Conservation (phyloP, 2,888 invertebrate species). For the Agrochola lychnidis region DNA sequence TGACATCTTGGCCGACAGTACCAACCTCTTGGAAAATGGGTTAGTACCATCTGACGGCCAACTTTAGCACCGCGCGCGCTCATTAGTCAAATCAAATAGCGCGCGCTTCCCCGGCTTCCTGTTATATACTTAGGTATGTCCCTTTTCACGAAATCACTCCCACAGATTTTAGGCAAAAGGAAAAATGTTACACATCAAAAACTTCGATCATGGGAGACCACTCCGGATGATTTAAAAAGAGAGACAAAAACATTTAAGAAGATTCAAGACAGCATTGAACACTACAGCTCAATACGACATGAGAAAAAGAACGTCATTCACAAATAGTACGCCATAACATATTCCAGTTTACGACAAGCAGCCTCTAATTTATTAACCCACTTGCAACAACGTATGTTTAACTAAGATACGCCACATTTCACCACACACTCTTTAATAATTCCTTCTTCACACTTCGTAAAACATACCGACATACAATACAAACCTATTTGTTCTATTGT, state of each 20-base stretch:
- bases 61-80: no score
- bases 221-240: not conserved
- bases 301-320: slow-evolving; percentile 23
- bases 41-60: no score
- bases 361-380: slow-evolving; percentile 49
- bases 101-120: no score
- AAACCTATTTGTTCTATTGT: slow-evolving; percentile 62
- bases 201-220: not conserved
- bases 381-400: slow-evolving; percentile 46
- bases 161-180: no score
- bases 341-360: slow-evolving; percentile 42
- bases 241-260: not conserved
- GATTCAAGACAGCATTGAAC: not conserved
- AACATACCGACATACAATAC: slow-evolving; percentile 59
- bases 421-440: slow-evolving; percentile 60
- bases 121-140: no score
- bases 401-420: slow-evolving; percentile 51
- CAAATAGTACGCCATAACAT: slow-evolving; percentile 25
- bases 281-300: slow-evolving; percentile 6
- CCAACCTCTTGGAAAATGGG: no score
- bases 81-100: no score
- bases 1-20: no score
- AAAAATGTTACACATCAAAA: not conserved
- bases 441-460: slow-evolving; percentile 62
- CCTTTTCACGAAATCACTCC: no score